Evolutionary conservation across 2,888 invertebrate genomes (phyloP), one percentile per base, ranked within the genome.

Genomic region (Cataglyphis livida): DNA sequence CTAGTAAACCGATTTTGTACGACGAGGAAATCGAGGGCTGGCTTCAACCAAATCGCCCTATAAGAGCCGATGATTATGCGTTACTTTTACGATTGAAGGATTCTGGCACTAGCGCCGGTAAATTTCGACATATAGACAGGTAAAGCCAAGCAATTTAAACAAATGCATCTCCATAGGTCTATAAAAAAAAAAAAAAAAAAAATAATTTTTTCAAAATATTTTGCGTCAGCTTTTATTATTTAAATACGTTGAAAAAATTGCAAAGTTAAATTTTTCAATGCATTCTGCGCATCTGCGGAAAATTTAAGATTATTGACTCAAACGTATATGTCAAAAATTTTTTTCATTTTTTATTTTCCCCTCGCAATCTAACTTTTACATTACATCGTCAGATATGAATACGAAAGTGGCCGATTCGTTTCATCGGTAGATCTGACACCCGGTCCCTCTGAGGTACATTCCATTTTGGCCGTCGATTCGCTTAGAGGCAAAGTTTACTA

Each of bases 21-120:
- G 94, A 96, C n/a, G 93, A 94, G 0, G 97, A 97, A 91, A 94
- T 95, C 0, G 95, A 96, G 0, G 98, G 98, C 0, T 98, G 98
- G 98, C 95, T 98, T 6, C 96, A 96, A 35, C 95, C 96, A 0
- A 94, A 95, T 10, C 94, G 95, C 0, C 96, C 97, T 0, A 92
- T 95, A 12, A 96, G 96, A 86, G 95, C 95, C 82, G 92, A 93
- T 21, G 96, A 95, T 3, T 94, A 94, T 25, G 93, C 95, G 84
- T 95, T 96, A 93, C 84, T 96, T 0, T 74, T 91, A 57, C 88
- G 89, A 32, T 90, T 91, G 4, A 93, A 93, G 59, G 89, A 92
- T 15, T 92, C 94, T 10, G 91, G 89, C 3, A 90, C 87, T 0
- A 73, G 68, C 6, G 91, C 88, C 6, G 94, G 94, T 6, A 90